Evolutionary conservation across 2,113 vertebrate species (phyloP), one percentile per base, ranked within the genome.

Genomic region (Salvator merianae): DNA sequence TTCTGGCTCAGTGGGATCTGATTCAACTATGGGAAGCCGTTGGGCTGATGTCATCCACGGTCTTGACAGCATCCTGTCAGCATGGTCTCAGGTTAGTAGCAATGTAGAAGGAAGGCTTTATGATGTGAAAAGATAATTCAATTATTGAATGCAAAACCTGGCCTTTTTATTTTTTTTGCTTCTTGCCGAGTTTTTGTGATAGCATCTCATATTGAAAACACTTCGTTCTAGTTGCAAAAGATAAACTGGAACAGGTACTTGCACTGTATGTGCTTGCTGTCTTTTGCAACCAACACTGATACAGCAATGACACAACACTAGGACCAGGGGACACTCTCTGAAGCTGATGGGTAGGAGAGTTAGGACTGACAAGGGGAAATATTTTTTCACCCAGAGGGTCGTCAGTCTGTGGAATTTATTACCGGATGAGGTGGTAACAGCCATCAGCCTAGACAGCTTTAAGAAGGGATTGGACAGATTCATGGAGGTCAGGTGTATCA

Each of bases 11-110:
- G 0, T 66, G 88, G 43, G 38, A 74, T n/a, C 0, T 0, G 30
- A 0, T 77, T 86, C 50, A 76, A 86, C 30, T 79, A 72, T n/a
- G 53, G 38, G 69, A 4, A 38, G 34, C 0, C 1, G 12, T 16
- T 20, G n/a, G 77, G 9, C 43, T 0, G 0, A 28, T 70, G 50
- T 0, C 0, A 22, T 55, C 63, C 13, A 9, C 53, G 55, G 10
- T 9, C 65, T 86, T 87, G 79, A 13, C 77, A 26, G 32, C 24
- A 76, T 0, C 34, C 72, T 53, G n/a, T 66, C 20, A 34, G 3
- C 53, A 59, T 24, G 12, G 38, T 20, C 5, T 2, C 59, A 78
- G 4, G 43, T 47, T 47, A 47, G 43, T 47, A 47, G 43, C 43
- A 47, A 47, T 47, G 5, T 47, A 47, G 43, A 47, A 47, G 43